Evolutionary conservation across 2,113 vertebrate species (phyloP), one percentile per base, ranked within the genome.

Genomic region (Melanerpes aurifrons): DNA sequence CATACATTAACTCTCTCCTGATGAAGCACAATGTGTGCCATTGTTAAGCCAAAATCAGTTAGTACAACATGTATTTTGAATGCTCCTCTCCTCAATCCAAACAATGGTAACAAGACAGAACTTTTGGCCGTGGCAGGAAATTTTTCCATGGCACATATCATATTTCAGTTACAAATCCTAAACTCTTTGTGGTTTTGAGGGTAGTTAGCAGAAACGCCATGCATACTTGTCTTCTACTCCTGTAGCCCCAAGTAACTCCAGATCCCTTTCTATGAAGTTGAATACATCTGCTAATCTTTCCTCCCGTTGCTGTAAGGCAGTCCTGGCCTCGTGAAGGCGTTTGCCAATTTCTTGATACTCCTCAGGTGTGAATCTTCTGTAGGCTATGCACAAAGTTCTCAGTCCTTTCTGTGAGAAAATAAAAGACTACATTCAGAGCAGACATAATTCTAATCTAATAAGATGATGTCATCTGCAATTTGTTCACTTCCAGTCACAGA

Each of bases 211-310:
- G 35, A 71, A 87, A 69, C 20, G 56, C 69, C 78, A 78, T 77
- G 90, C 98, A 91, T 98, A 99, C 99, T 98, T 99, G 98, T 99
- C 99, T 96, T 99, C 99, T n/a, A 99, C 99, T 82, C 98, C 99
- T 7, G 99, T 99, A 68, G 99, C 99, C 91, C 99, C 99, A 57
- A 99, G 98, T 71, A 99, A 79, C n/a, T 98, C 97, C 94, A 99
- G 97, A 87, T 99, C 98, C 95, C 92, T 98, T 95, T 99, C 99
- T 54, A 99, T 98, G 95, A 98, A 98, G 97, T 96, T 97, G 96
- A 99, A 99, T 31, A 97, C 98, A 75, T 98, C 97, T 71, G 98
- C 97, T 37, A 99, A 91, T 57, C 97, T 97, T 88, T 99, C 98
- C 70, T 99, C 99, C 59, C 99, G 97, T 50, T 99, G 99, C 61